phyloP scores from a whole-genome alignment of 2,797 vertebrate genomes.

The Dendrocincla tyrannina region DNA sequence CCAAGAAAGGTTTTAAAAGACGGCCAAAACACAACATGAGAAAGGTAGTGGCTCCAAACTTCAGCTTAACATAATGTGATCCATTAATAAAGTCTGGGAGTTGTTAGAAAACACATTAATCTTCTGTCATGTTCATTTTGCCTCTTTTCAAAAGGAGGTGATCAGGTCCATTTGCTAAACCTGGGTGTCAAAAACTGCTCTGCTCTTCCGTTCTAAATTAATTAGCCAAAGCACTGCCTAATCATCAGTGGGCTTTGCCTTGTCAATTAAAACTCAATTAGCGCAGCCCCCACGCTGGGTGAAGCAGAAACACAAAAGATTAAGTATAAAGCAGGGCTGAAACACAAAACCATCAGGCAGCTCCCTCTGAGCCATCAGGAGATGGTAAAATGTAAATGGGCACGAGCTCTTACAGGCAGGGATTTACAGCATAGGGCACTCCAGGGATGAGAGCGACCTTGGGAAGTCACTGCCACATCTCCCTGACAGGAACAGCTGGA shows the following conservation, averaged over 20 bases:
- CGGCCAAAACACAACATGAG: not conserved
- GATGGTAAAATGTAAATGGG: not conserved
- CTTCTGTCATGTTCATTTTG: conserved; percentile 5
- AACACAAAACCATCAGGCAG: not conserved
- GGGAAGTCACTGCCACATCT: not conserved
- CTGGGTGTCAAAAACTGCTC: not conserved
- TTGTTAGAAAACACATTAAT: conserved; percentile 42
- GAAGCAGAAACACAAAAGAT: not conserved
- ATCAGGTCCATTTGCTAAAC: not conserved
- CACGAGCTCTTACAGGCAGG: accelerated
- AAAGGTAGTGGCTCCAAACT: conserved; percentile 11
- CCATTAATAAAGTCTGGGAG: conserved; percentile 28
- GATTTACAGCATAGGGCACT: not conserved
- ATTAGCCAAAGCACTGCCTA: conserved; percentile 43
- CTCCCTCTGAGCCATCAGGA: not conserved
- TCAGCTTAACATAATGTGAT: not conserved
- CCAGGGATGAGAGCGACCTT: not conserved
- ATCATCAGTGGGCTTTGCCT: not conserved
- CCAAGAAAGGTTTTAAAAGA: not conserved
- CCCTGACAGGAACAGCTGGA: accelerated
- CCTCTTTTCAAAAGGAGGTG: conserved; percentile 8
- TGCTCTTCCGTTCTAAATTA: not conserved
- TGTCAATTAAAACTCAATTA: conserved; percentile 42
- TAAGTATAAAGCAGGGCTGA: not conserved
- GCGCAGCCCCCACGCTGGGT: not conserved